These are phyloP conservation scores for Cabera pusaria DNA, from an alignment of 2,888 invertebrate species.

Conservation along the genomic window DNA sequence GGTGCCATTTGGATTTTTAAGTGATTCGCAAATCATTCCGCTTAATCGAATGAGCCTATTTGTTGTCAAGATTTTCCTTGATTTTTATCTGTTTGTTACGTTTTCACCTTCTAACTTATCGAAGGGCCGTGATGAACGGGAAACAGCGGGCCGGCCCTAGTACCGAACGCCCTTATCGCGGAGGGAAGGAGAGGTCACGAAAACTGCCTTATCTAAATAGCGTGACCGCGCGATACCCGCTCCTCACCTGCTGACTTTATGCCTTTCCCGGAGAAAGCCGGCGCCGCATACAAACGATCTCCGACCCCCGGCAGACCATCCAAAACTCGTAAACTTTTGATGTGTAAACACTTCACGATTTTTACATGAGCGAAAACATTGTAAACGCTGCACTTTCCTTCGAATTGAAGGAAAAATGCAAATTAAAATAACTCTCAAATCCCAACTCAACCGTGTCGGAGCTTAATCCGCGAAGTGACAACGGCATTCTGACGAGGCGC, in stretches of 20 bases:
- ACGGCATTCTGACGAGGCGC: conserved; percentile 84
- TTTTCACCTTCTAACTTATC: conserved; percentile 26
- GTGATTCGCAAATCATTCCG: conserved; percentile 78
- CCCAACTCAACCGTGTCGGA: conserved; percentile 81
- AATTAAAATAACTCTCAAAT: conserved; percentile 82
- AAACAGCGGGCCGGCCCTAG: conserved; percentile 49
- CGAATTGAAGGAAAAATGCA: conserved; percentile 72
- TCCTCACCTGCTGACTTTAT: conserved; percentile 75
- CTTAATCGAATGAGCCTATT: conserved; percentile 77
- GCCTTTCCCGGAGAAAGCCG: conserved; percentile 67
- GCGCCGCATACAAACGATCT: conserved; percentile 72
- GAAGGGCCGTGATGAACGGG: conserved; percentile 31
- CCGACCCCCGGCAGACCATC: conserved; percentile 55
- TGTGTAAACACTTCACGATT: conserved; percentile 51
- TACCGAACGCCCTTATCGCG: conserved; percentile 55
- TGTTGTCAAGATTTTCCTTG: conserved; percentile 57
- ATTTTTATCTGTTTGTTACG: conserved; percentile 38
- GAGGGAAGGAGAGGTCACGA: conserved; percentile 61
- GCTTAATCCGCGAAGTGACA: conserved; percentile 83
- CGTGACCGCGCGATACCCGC: conserved; percentile 74
- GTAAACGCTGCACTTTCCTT: conserved; percentile 54
- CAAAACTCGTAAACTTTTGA: conserved; percentile 60
- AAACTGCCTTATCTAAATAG: conserved; percentile 77
- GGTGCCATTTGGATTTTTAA: conserved; percentile 76
- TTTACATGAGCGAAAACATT: conserved; percentile 42